Base-by-base conservation (phyloP, 2,888 invertebrate species). In the Chelonus formosanus region DNA sequence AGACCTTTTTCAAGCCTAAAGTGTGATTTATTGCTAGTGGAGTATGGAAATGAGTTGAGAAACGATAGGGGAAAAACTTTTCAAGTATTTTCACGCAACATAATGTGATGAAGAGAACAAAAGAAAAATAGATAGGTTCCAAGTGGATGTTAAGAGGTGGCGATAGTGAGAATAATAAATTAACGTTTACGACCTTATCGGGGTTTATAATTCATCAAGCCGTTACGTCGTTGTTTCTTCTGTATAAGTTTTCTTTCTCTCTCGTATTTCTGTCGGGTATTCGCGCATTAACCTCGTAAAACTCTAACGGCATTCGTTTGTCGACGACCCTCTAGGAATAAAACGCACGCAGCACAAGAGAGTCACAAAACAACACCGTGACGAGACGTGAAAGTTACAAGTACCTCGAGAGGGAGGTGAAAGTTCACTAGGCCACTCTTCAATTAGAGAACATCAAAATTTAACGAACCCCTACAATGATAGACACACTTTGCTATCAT, bases 171-270 rank as follows among this genome's bases (percentile, higher is more conserved):
- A 76, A 79, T 82, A 80, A 82, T 82, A 80, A 81, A 82, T 82
- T 79, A 80, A 77, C 78, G 77, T 76, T 69, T 76, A 78, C 79
- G 80, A 81, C 78, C 81, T 81, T 81, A 81, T 82, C 81, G 80
- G 76, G 76, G 73, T 76, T 76, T 79, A 82, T 81, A 82, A 81
- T 81, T 82, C 81, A 81, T 82, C 81, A 81, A 74, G 73, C 69
- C 69, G 72, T 75, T 79, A 80, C 78, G 76, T 79, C 77, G 70
- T 68, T 71, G 63, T 67, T 66, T 66, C 65, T 62, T 66, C n/a
- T 61, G 6, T 53, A 43, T 53, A 20, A 20, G 3, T n/a, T 36
- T 54, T 63, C 32, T 32, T 63, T 6, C 55, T 34, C 56, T 20
- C 47, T 53, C 34, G 32, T 20, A 7, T n/a, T 6, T 32, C 7